These are phyloP conservation scores for Pandemis corylana DNA, from an alignment of 2,888 invertebrate species.

Conservation along the genomic window DNA sequence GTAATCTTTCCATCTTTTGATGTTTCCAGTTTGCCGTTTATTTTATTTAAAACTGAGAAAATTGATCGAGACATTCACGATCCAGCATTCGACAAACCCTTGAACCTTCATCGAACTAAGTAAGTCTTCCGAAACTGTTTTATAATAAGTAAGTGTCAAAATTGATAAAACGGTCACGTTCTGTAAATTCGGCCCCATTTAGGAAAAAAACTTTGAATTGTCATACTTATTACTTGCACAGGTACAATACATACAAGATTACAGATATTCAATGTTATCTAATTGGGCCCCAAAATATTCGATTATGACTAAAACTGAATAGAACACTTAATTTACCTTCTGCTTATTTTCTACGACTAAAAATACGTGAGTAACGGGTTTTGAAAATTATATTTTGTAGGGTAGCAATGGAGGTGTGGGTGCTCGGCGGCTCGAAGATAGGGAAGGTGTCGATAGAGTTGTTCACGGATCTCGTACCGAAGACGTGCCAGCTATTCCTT, in stretches of 20 bases:
- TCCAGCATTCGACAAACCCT: constrained; percentile 71
- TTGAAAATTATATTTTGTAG: constrained; percentile 49
- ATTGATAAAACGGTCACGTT: no score
- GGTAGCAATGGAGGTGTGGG: constrained; percentile 72
- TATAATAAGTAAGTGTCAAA: no score
- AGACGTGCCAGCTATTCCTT: constrained; percentile 71
- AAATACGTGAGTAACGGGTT: no score
- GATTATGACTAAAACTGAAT: no score
- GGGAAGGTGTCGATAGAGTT: constrained; percentile 71
- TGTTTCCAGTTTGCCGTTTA: constrained; percentile 73
- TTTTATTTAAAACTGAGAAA: constrained; percentile 75
- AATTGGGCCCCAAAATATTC: no score
- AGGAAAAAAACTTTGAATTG: no score
- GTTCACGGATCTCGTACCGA: constrained; percentile 72
- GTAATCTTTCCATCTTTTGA: constrained; percentile 8
- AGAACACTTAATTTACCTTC: no score
- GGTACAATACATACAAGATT: no score
- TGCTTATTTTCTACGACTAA: no score
- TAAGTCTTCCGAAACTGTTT: constrained; percentile 47
- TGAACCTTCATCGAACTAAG: constrained; percentile 60
- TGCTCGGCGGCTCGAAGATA: constrained; percentile 73
- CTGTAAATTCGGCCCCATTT: no score
- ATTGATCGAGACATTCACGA: constrained; percentile 73
- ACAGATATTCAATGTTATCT: no score
- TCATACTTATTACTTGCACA: no score